Evolutionary conservation across 2,888 invertebrate genomes (phyloP).

Genomic region (Petrolisthes cinctipes): DNA sequence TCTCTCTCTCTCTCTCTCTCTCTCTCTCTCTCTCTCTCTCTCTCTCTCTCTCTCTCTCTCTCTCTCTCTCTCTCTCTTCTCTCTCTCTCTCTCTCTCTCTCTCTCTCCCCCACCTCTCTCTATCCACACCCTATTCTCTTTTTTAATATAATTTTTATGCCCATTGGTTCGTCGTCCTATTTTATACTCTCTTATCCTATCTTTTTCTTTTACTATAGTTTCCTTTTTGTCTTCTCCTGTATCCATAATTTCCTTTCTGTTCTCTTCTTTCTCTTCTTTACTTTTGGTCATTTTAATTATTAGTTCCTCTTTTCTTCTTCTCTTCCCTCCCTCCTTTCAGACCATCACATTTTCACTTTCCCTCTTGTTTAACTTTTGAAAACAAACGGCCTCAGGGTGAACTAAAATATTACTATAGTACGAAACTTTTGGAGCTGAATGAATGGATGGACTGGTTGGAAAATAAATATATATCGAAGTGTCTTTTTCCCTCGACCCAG

Average conservation of each 20-base stretch:
- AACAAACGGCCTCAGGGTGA: too few relatives aligned
- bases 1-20: conserved; percentile 21
- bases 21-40: neutral
- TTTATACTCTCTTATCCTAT: neutral
- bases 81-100: neutral
- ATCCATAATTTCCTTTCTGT: neutral
- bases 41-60: conserved; percentile 19
- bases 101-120: neutral
- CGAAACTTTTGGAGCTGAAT: too few relatives aligned
- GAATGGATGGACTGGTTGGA: too few relatives aligned
- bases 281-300: too few relatives aligned
- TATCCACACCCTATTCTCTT: neutral
- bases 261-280: neutral
- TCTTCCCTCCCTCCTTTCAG: too few relatives aligned
- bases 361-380: too few relatives aligned
- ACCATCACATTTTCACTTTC: too few relatives aligned
- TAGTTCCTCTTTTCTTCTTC: too few relatives aligned
- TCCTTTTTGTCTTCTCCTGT: neutral
- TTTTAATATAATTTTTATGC: neutral
- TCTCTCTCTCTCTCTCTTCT: neutral
- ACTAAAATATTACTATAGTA: too few relatives aligned
- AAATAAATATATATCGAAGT: too few relatives aligned
- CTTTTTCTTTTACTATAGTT: neutral
- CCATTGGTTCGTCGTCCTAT: neutral
- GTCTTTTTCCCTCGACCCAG: too few relatives aligned